Evolutionary conservation across 2,797 vertebrate genomes (phyloP).

Genomic region (Microcaecilia unicolor): DNA sequence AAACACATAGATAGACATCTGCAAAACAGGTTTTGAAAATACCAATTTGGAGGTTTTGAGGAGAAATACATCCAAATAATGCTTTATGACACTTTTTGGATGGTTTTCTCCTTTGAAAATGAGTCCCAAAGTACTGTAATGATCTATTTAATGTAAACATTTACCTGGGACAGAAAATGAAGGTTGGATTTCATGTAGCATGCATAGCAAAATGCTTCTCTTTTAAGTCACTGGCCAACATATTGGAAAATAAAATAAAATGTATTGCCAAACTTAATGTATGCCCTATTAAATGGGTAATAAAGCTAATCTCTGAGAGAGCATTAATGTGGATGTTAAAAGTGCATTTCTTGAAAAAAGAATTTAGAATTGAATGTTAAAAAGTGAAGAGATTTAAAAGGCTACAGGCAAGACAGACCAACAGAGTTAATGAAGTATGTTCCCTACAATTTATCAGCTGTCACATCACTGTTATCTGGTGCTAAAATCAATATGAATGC

Average conservation of each 20-base stretch:
- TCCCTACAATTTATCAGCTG: slow-evolving; percentile 50
- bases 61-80: too few relatives aligned
- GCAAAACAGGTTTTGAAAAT: too few relatives aligned
- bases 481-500: slow-evolving; percentile 54
- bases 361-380: slow-evolving; percentile 19
- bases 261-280: slow-evolving; percentile 16
- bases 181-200: background rate
- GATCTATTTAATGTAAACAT: too few relatives aligned
- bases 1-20: too few relatives aligned
- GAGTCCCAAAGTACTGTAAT: too few relatives aligned
- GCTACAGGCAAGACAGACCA: slow-evolving; percentile 18
- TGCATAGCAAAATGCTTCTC: background rate
- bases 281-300: background rate
- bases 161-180: background rate
- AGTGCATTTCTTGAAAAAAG: slow-evolving; percentile 1
- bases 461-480: slow-evolving; percentile 30
- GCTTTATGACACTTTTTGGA: too few relatives aligned
- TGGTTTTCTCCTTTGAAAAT: too few relatives aligned
- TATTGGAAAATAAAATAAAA: background rate
- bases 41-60: too few relatives aligned
- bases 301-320: slow-evolving; percentile 30
- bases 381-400: slow-evolving; percentile 47
- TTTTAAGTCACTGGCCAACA: slow-evolving; percentile 4
- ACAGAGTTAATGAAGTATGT: slow-evolving; percentile 50
- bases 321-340: slow-evolving; percentile 13